phyloP scores from a whole-genome alignment of 2,113 vertebrate species.

The Thunnus maccoyii region DNA sequence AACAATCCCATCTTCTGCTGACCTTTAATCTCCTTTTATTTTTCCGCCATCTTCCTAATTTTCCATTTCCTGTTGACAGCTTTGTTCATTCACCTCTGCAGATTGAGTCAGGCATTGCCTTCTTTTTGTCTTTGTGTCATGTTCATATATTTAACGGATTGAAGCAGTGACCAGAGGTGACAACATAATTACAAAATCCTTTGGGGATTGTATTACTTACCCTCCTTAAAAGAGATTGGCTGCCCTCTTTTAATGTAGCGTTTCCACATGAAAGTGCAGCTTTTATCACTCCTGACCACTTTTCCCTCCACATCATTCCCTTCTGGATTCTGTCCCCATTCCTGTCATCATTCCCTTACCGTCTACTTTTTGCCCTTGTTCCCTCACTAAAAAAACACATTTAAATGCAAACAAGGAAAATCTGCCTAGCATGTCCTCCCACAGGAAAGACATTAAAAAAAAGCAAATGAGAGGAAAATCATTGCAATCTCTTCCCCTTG shows the following conservation, averaged over 20 bases:
- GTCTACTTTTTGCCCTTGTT: constrained; percentile 16
- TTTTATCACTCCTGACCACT: constrained; percentile 38
- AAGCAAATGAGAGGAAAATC: constrained; percentile 62
- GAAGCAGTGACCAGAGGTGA: constrained; percentile 11
- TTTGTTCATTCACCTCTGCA: constrained; percentile 22
- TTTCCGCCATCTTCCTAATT: constrained; percentile 26
- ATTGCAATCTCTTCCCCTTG: constrained; percentile 36
- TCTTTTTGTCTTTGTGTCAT: constrained; percentile 17
- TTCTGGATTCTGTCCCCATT: constrained; percentile 44
- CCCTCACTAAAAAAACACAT: constrained; percentile 58
- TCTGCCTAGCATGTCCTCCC: constrained; percentile 60
- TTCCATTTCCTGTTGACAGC: constrained; percentile 40
- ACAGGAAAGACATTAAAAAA: constrained; percentile 60
- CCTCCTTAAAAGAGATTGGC: constrained; percentile 17
- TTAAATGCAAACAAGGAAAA: constrained; percentile 75
- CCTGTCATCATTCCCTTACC: constrained; percentile 36
- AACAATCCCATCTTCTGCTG: constrained; percentile 17
- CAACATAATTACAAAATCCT: constrained; percentile 33
- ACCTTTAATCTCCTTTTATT: constrained; percentile 37
- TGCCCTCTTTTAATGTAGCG: constrained; percentile 4
- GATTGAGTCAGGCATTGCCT: constrained; percentile 10
- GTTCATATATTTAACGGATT: constrained; percentile 29
- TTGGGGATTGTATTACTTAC: constrained; percentile 34
- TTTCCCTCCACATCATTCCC: constrained; percentile 40
- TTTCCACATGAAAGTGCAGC: constrained; percentile 46